A percentile compares a stretch with the other conserved stretches of the same genome.
Conservation (phyloP, 2,113 vertebrate genomes). For the Clarias batrachus region DNA sequence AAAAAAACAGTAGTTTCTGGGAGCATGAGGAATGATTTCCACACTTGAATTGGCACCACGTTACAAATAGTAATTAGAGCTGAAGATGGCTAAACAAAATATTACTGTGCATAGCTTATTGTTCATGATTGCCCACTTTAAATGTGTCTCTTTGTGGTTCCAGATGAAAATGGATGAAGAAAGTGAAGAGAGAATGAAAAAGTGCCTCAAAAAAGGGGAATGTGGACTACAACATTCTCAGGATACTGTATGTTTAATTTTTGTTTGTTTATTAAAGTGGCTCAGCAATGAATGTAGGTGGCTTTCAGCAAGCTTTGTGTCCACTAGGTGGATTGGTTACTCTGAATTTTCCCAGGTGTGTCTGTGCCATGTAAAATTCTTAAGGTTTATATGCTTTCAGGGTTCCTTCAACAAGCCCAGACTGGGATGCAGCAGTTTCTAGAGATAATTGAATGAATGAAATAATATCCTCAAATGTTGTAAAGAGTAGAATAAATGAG, state of each 20-base stretch:
- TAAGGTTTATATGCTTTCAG: background rate
- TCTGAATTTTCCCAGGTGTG: background rate
- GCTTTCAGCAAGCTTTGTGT: background rate
- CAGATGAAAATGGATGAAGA: constrained; percentile 61
- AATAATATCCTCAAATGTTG: background rate
- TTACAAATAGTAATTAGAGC: too few species aligned
- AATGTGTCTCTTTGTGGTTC: constrained; percentile 33
- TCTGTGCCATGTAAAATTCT: background rate
- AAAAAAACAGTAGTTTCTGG: too few species aligned
- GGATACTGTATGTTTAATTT: constrained; percentile 57
- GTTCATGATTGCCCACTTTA: background rate
- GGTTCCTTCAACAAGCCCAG: background rate
- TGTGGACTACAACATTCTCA: constrained; percentile 38
- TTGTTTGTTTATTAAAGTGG: background rate
- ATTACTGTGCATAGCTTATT: too few species aligned
- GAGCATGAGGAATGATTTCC: too few species aligned
- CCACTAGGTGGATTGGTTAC: background rate
- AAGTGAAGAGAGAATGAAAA: constrained; percentile 62
- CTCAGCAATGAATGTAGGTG: background rate
- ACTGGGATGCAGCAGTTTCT: background rate
- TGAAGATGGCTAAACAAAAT: too few species aligned
- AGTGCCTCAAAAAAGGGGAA: constrained; percentile 57
- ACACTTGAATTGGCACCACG: too few species aligned
- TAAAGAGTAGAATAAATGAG: background rate
- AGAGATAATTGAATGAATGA: background rate